Evolutionary conservation across 35 echinoderm and acorn worm genomes (phyloP).

Genomic region (Heliocidaris erythrogramma): DNA sequence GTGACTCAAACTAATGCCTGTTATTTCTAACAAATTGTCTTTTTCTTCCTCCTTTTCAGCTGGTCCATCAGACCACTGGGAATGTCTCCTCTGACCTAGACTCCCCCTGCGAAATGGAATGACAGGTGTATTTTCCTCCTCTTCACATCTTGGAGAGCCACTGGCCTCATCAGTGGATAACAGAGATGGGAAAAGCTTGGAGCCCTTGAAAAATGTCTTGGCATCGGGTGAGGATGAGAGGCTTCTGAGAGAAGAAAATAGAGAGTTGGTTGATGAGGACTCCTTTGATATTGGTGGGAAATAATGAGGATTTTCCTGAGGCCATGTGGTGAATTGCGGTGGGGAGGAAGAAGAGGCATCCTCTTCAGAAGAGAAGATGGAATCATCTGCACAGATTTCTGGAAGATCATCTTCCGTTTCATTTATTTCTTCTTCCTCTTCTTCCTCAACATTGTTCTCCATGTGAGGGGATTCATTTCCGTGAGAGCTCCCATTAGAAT

Average conservation of each 20-base stretch:
- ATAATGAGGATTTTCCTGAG: conserved; percentile 20
- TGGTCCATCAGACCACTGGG: neutral
- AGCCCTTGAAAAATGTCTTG: neutral
- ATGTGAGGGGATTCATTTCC: neutral
- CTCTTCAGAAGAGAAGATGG: conserved; percentile 26
- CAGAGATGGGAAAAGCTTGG: conserved; percentile 38
- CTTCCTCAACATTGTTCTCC: neutral
- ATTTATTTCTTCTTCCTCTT: conserved; percentile 34
- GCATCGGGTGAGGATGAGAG: conserved; percentile 26
- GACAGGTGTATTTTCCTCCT: neutral
- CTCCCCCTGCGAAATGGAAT: neutral
- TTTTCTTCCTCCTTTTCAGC: conserved; percentile 26
- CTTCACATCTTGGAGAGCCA: conserved; percentile 20
- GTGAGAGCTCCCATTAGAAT: neutral
- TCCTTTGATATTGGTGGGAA: conserved; percentile 31
- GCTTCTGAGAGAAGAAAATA: conserved; percentile 33
- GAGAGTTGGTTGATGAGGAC: conserved; percentile 26
- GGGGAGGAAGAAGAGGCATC: neutral
- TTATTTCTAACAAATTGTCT: conserved; percentile 80
- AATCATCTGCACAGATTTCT: conserved; percentile 24
- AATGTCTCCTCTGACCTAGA: conserved; percentile 24
- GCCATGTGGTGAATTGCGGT: conserved; percentile 16
- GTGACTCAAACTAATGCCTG: conserved; percentile 80
- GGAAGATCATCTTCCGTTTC: conserved; percentile 23
- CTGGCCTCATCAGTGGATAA: neutral